Percentiles rank a stretch among this genome's conserved stretches.
These are phyloP conservation scores for Chlamydotis undulata DNA, from an alignment of 2,113 vertebrate species.

Conservation along the genomic window DNA sequence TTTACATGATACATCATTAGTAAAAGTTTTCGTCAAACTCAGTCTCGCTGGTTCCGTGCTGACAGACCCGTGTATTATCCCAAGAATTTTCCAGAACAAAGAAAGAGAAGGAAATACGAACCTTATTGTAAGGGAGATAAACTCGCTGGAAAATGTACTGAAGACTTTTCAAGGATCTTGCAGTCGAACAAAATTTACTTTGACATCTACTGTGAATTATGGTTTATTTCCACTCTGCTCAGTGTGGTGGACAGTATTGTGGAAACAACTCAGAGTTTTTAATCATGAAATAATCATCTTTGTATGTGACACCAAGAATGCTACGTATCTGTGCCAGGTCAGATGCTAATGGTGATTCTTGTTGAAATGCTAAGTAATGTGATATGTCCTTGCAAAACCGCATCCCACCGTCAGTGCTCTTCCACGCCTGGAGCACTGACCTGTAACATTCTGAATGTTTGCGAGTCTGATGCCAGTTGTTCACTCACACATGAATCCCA, in stretches of 20 bases:
- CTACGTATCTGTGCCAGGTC: not conserved
- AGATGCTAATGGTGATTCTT: not conserved
- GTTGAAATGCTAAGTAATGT: not conserved
- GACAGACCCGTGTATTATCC: not conserved
- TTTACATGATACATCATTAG: constrained; percentile 7
- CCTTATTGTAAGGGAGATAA: not conserved
- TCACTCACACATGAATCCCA: constrained; percentile 15
- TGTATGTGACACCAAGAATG: not conserved
- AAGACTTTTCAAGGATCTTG: not conserved
- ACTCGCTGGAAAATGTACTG: not conserved
- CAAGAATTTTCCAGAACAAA: not conserved
- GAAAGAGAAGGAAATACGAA: not conserved
- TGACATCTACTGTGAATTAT: not conserved
- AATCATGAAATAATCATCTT: not conserved
- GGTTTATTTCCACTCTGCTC: not conserved
- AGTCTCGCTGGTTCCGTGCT: not conserved
- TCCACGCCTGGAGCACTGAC: not conserved
- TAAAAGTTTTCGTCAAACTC: not conserved
- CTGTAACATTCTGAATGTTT: constrained; percentile 10
- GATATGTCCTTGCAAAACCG: not conserved
- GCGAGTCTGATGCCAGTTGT: not conserved
- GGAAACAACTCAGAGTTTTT: not conserved
- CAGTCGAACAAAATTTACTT: not conserved
- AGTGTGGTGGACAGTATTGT: not conserved
- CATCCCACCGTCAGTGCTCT: not conserved